Conservation (phyloP, 2,888 invertebrate species). For the Tineola bisselliella region DNA sequence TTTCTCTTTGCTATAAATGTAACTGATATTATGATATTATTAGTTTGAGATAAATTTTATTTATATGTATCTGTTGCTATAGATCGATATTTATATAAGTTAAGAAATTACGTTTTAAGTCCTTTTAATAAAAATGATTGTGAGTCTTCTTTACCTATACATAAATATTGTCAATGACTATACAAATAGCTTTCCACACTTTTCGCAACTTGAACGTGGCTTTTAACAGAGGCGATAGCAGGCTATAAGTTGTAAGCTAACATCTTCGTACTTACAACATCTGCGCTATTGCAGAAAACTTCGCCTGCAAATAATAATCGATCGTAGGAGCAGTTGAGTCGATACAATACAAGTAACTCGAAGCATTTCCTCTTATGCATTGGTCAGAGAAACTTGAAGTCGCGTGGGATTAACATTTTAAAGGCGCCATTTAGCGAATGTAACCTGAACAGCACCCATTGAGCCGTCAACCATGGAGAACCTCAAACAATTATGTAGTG, state of each 20-base stretch:
- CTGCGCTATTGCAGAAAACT: slow-evolving; percentile 49
- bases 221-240: not conserved
- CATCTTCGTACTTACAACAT: slow-evolving; percentile 23
- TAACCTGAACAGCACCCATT: not conserved
- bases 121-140: too few relatives aligned
- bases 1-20: not conserved
- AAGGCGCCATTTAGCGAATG: slow-evolving; percentile 25
- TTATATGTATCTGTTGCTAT: too few relatives aligned
- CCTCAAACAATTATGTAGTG: not conserved
- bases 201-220: slow-evolving; percentile 52
- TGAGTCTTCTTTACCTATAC: too few relatives aligned
- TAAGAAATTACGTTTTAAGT: too few relatives aligned
- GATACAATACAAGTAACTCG: slow-evolving; percentile 37
- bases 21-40: not conserved
- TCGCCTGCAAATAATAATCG: slow-evolving; percentile 54
- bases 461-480: not conserved
- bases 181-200: slow-evolving; percentile 46
- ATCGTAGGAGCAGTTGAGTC: slow-evolving; percentile 46
- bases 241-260: not conserved
- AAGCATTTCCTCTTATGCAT: slow-evolving; percentile 44
- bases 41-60: not conserved
- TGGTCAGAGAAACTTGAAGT: slow-evolving; percentile 43
- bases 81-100: too few relatives aligned
- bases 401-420: slow-evolving; percentile 24
- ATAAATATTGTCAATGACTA: slow-evolving; percentile 18